A percentile compares a stretch with the other conserved stretches of the same genome.
phyloP scores from a whole-genome alignment of 2,797 vertebrate genomes.

The Aldrovandia affinis region DNA sequence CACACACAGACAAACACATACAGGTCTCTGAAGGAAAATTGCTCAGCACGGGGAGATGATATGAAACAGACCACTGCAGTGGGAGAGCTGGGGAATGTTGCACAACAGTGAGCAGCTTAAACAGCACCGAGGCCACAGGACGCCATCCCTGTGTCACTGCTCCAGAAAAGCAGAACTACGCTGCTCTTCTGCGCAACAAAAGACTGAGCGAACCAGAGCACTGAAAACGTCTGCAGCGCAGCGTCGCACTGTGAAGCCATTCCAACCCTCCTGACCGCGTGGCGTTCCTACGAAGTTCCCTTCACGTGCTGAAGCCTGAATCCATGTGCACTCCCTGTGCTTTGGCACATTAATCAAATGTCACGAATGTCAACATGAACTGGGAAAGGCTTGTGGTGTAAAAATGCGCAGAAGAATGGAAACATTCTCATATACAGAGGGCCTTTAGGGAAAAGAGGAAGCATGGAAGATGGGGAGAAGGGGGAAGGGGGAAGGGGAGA shows the following conservation, averaged over 20 bases:
- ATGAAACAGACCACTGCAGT: background rate
- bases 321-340: background rate
- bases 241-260: no score
- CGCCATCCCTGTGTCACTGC: background rate
- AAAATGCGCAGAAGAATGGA: background rate
- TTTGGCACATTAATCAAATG: background rate
- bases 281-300: no score
- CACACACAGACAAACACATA: no score
- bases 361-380: background rate
- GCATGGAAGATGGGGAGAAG: no score
- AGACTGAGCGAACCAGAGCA: no score
- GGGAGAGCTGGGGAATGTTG: background rate
- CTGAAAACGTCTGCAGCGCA: no score
- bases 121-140: background rate
- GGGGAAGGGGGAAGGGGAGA: no score
- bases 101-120: background rate
- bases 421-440: slow-evolving; percentile 12
- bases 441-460: no score
- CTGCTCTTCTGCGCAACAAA: no score
- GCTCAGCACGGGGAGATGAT: background rate
- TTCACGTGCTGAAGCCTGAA: no score
- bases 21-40: background rate
- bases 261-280: no score
- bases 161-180: background rate
- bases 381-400: background rate